phyloP scores from a whole-genome alignment of 2,797 vertebrate species.

The Enteromius paludinosus region DNA sequence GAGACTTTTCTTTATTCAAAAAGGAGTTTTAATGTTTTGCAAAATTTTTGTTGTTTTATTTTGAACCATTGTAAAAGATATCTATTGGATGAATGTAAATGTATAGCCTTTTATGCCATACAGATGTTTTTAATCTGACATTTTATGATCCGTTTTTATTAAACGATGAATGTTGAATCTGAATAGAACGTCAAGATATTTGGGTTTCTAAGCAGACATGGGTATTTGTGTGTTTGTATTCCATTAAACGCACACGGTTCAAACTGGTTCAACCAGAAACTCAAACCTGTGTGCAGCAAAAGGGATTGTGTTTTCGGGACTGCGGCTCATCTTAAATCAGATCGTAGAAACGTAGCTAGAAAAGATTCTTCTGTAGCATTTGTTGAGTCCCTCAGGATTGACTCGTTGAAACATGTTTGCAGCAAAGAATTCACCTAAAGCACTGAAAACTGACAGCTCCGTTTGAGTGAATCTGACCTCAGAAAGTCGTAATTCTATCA shows the following conservation, averaged over 20 bases:
- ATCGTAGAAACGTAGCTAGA: neutral
- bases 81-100: neutral
- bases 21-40: neutral
- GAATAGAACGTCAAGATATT: neutral
- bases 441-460: neutral
- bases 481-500: neutral
- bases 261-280: slow-evolving; percentile 30
- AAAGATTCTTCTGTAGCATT: neutral
- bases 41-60: neutral
- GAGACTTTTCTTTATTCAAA: neutral
- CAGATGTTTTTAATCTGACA: neutral
- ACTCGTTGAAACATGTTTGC: neutral
- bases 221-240: neutral
- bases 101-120: neutral
- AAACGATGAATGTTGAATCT: neutral
- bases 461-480: neutral
- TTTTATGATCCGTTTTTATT: neutral
- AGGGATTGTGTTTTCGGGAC: neutral
- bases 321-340: neutral
- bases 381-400: neutral
- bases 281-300: neutral
- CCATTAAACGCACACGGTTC: neutral
- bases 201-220: neutral
- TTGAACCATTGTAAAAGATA: neutral
- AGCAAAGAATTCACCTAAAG: neutral